These are phyloP conservation scores for Brachymystax lenok DNA, from an alignment of 2,797 vertebrate species.

Conservation along the genomic window DNA sequence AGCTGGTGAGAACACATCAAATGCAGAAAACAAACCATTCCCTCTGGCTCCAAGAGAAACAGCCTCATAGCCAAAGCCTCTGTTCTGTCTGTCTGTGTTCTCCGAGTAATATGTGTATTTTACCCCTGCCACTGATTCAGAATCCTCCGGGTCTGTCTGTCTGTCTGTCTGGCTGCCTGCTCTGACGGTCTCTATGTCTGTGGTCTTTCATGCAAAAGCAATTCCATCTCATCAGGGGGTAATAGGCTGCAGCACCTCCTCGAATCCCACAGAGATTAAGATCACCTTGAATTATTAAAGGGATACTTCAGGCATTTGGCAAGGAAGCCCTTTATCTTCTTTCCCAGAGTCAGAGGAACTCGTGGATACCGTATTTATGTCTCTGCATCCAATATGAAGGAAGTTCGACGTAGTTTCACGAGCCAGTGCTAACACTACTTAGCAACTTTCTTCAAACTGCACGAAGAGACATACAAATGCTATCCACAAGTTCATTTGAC, in stretches of 20 bases:
- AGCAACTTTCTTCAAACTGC: too few relatives aligned
- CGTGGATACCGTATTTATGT: too few relatives aligned
- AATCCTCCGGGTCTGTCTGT: slow-evolving; percentile 49
- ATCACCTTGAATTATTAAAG: slow-evolving; percentile 72
- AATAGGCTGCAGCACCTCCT: slow-evolving; percentile 55
- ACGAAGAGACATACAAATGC: too few relatives aligned
- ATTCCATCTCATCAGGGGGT: slow-evolving; percentile 62
- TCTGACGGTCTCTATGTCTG: slow-evolving; percentile 11
- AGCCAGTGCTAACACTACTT: too few relatives aligned
- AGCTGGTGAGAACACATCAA: slow-evolving; percentile 19
- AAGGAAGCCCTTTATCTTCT: too few relatives aligned
- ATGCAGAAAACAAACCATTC: slow-evolving; percentile 21
- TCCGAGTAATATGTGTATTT: slow-evolving; percentile 40
- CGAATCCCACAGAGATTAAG: slow-evolving; percentile 56
- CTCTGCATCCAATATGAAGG: too few relatives aligned
- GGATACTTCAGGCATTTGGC: too few relatives aligned
- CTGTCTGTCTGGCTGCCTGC: background rate
- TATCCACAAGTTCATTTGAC: too few relatives aligned
- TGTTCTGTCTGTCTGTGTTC: slow-evolving; percentile 14
- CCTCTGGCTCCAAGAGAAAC: slow-evolving; percentile 16
- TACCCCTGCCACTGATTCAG: slow-evolving; percentile 44
- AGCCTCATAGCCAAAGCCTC: background rate
- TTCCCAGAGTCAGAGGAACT: too few relatives aligned
- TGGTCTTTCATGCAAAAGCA: slow-evolving; percentile 63
- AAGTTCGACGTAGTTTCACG: too few relatives aligned